Percentiles rank a stretch among this genome's conserved stretches.
Conservation (phyloP, 2,113 vertebrate species). For the Epinephelus fuscoguttatus region DNA sequence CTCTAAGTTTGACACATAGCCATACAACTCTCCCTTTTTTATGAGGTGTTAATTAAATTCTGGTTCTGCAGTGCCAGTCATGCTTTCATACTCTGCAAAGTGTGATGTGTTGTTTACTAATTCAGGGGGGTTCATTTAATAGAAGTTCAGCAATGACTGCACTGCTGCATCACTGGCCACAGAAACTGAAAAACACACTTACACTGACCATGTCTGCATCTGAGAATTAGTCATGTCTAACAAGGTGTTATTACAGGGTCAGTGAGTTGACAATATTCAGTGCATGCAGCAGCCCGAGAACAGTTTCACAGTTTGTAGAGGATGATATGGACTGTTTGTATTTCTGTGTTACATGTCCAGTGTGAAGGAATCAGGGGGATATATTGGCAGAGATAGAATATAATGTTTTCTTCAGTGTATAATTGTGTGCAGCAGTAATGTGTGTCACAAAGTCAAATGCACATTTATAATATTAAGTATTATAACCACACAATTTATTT, state of each 20-base stretch:
- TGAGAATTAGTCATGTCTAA: constrained; percentile 48
- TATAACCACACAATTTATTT: too few relatives aligned
- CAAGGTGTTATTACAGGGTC: not conserved
- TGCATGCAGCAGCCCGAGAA: not conserved
- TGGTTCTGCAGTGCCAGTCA: not conserved
- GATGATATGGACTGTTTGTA: not conserved
- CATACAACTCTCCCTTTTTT: not conserved
- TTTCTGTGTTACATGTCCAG: not conserved
- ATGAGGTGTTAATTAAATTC: not conserved
- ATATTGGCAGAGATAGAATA: too few relatives aligned
- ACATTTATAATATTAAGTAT: too few relatives aligned
- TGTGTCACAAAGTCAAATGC: too few relatives aligned
- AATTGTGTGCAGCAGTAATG: too few relatives aligned
- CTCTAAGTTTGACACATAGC: not conserved
- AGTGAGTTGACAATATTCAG: not conserved
- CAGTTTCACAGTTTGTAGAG: constrained; percentile 8
- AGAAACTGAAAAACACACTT: constrained; percentile 35
- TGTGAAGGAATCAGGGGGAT: too few relatives aligned
- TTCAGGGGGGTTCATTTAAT: not conserved
- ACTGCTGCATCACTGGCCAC: constrained; percentile 11
- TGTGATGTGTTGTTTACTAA: not conserved
- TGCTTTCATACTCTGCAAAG: not conserved
- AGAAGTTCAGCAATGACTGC: constrained; percentile 36
- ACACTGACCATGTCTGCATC: constrained; percentile 27
- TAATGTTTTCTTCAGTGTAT: too few relatives aligned